phyloP scores from a whole-genome alignment of 1,140 invertebrate species.

The Drosophila hydei region DNA sequence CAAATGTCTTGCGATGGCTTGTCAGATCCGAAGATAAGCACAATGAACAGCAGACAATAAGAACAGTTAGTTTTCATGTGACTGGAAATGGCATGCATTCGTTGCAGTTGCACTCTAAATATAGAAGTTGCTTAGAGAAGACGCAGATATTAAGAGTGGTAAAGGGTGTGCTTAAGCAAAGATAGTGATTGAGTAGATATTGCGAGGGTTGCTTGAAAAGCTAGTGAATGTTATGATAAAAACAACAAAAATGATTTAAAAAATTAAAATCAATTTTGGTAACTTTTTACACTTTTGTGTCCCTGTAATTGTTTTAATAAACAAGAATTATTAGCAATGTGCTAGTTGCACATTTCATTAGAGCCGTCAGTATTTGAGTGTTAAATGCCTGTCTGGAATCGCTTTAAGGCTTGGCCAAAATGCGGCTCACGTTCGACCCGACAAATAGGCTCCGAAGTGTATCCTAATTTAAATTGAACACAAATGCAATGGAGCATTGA shows the following conservation, averaged over 20 bases:
- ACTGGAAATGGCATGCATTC: neutral
- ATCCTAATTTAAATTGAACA: slow-evolving; percentile 42
- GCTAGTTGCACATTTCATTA: slow-evolving; percentile 21
- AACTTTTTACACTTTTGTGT: neutral
- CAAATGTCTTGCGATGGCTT: neutral
- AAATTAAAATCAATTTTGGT: too few species aligned
- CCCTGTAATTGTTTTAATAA: slow-evolving; percentile 11
- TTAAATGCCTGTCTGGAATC: slow-evolving; percentile 10
- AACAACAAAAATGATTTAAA: too few species aligned
- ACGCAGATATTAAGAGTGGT: neutral
- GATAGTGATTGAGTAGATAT: neutral
- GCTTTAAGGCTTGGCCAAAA: slow-evolving; percentile 12
- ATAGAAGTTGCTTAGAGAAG: neutral
- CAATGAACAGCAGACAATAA: neutral
- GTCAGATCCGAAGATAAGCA: neutral
- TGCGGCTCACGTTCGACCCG: slow-evolving; percentile 29
- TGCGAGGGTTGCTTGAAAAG: too few species aligned
- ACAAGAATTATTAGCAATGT: slow-evolving; percentile 1
- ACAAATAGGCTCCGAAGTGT: slow-evolving; percentile 3
- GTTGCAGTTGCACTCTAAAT: neutral
- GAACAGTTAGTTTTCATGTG: slow-evolving; percentile 1
- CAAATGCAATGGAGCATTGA: slow-evolving; percentile 37
- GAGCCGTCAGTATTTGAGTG: slow-evolving; percentile 8
- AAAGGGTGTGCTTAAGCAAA: neutral
- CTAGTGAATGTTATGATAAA: too few species aligned